These are phyloP conservation scores for Hippopotamyrus pictus DNA, from an alignment of 2,797 vertebrate genomes.

Conservation along the genomic window DNA sequence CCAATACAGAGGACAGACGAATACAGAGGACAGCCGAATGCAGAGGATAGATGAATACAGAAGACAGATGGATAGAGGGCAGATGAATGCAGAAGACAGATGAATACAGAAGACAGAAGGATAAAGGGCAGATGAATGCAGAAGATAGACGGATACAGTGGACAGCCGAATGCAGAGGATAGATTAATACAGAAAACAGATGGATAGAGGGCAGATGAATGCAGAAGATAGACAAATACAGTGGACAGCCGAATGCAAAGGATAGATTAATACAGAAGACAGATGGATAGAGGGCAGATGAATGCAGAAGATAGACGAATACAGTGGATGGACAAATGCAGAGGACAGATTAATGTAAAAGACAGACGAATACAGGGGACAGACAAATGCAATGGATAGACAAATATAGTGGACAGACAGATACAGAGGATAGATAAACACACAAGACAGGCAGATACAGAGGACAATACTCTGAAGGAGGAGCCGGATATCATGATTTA, in stretches of 20 bases:
- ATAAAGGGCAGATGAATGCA: neutral
- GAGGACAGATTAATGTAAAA: neutral
- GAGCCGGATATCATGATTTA: neutral
- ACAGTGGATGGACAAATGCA: neutral
- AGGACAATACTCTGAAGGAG: neutral
- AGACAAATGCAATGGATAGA: neutral
- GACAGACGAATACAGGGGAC: neutral
- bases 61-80: neutral
- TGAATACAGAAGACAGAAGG: neutral
- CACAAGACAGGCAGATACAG: neutral
- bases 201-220: too few species aligned
- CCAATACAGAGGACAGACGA: neutral
- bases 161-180: neutral
- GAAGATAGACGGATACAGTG: neutral
- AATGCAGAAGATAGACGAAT: neutral
- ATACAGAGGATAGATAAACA: neutral
- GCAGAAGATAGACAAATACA: too few species aligned
- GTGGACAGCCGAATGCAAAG: too few species aligned
- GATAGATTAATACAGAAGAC: neutral
- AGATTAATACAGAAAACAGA: neutral
- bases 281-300: neutral
- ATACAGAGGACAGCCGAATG: too few species aligned
- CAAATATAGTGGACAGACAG: neutral
- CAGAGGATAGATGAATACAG: neutral
- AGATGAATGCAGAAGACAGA: neutral